Evolutionary conservation across 2,797 vertebrate genomes (phyloP).

Genomic region (Holocentrus rufus): DNA sequence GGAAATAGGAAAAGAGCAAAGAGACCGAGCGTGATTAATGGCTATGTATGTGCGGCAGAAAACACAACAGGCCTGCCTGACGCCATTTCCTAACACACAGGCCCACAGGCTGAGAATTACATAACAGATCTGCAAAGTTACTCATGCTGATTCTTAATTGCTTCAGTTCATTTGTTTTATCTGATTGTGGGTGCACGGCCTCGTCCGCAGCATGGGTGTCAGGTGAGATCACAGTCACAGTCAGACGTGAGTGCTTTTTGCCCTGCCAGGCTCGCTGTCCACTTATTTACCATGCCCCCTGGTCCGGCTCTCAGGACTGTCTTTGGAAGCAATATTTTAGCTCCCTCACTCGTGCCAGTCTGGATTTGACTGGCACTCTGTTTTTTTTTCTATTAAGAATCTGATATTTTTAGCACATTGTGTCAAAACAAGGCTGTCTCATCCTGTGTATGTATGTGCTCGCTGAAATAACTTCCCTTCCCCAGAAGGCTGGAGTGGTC

Average conservation of each 20-base stretch:
- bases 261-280: conserved; percentile 10
- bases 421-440: conserved; percentile 81
- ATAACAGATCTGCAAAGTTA: conserved; percentile 68
- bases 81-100: conserved; percentile 65
- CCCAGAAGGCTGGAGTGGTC: conserved; percentile 74
- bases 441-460: conserved; percentile 70
- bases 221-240: conserved; percentile 50
- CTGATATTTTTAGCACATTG: conserved; percentile 78
- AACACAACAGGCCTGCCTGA: conserved; percentile 73
- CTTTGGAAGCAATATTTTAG: conserved; percentile 54
- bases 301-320: conserved; percentile 40
- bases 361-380: conserved; percentile 63
- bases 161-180: conserved; percentile 51
- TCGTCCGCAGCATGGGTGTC: conserved; percentile 34
- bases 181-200: conserved; percentile 35
- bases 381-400: conserved; percentile 66
- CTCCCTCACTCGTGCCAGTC: conserved; percentile 39
- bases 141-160: conserved; percentile 71
- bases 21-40: conserved; percentile 76
- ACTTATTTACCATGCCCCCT: conserved; percentile 43
- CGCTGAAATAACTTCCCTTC: conserved; percentile 69
- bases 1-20: conserved; percentile 74
- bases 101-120: conserved; percentile 69
- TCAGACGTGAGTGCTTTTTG: conserved; percentile 31
- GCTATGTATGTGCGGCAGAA: conserved; percentile 70